Evolutionary conservation across 2,797 vertebrate species (phyloP), one percentile per base, ranked within the genome.

Genomic region (Danionella dracula): DNA sequence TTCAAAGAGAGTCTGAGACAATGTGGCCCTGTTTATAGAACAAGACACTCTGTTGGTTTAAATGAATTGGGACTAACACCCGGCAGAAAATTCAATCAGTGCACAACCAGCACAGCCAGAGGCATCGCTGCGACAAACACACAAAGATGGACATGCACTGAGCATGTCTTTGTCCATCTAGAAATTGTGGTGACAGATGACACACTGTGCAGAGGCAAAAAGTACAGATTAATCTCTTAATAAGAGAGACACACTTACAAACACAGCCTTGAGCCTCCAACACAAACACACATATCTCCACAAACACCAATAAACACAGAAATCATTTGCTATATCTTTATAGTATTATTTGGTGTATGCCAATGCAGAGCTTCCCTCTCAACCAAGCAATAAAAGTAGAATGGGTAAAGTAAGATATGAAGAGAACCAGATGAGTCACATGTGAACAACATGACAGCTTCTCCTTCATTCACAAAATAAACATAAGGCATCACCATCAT

Each of bases 161-260:
- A 78, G 49, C 45, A 38, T 61, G 67, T 76, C 72, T 71, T 34
- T 59, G 62, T 81, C 76, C 77, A 78, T 72, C 81, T 74, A 72
- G 49, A 67, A 21, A 61, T 44, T 38, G 20, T 11, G 20, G 12
- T 60, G 68, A 71, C 60, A 65, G 61, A 65, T 71, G 68, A 66
- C 72, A 63, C 44, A 42, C 51, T 57, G 68, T 5, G 21, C 64
- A 42, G 29, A 70, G 50, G 40, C 35, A 53, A 50, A 51, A 40
- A 5, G 60, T n/a, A 51, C 45, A 42, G 55, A 48, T 41, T 56
- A 11, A 12, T 41, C 2, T 57, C 46, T 44, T 68, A 51, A 59
- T 51, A 58, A 68, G 55, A 40, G 8, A n/a, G 55, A 40, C n/a
- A 12, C 23, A 53, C 13, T 19, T 20, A 49, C 20, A 40, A 20